phyloP scores from a whole-genome alignment of 1,140 invertebrate genomes.

The Maconellicoccus hirsutus region DNA sequence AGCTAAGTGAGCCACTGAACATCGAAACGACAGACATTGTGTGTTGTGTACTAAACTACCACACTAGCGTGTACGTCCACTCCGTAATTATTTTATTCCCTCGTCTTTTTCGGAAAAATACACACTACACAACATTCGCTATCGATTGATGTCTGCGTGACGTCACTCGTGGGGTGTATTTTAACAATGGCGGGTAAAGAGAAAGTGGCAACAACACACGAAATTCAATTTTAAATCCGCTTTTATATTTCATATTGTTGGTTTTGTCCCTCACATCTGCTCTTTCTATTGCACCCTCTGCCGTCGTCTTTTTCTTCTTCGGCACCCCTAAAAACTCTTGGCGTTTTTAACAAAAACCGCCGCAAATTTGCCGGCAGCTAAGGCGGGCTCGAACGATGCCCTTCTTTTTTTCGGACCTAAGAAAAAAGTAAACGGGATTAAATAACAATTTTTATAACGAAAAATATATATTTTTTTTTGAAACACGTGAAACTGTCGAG shows the following conservation, averaged over 20 bases:
- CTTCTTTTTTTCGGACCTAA: not conserved
- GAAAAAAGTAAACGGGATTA: not conserved
- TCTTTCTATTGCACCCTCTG: slow-evolving; percentile 14
- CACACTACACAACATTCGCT: slow-evolving; percentile 18
- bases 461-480: not conserved
- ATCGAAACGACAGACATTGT: not conserved
- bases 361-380: slow-evolving; percentile 18
- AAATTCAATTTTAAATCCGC: slow-evolving; percentile 22
- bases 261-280: slow-evolving; percentile 20
- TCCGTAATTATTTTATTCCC: slow-evolving; percentile 21
- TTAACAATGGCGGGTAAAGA: slow-evolving; percentile 18
- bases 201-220: slow-evolving; percentile 21
- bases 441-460: not conserved
- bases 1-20: slow-evolving; percentile 7
- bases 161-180: slow-evolving; percentile 21
- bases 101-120: slow-evolving; percentile 19
- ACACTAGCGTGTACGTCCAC: slow-evolving; percentile 16
- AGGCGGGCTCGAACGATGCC: not conserved
- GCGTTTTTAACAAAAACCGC: slow-evolving; percentile 3
- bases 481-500: too few relatives aligned
- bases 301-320: slow-evolving; percentile 4
- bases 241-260: slow-evolving; percentile 21
- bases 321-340: not conserved
- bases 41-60: slow-evolving; percentile 7
- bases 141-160: slow-evolving; percentile 22